These are phyloP conservation scores for Rambutsinella grinnellia DNA, from an alignment of 2,888 invertebrate genomes.

Conservation along the genomic window DNA sequence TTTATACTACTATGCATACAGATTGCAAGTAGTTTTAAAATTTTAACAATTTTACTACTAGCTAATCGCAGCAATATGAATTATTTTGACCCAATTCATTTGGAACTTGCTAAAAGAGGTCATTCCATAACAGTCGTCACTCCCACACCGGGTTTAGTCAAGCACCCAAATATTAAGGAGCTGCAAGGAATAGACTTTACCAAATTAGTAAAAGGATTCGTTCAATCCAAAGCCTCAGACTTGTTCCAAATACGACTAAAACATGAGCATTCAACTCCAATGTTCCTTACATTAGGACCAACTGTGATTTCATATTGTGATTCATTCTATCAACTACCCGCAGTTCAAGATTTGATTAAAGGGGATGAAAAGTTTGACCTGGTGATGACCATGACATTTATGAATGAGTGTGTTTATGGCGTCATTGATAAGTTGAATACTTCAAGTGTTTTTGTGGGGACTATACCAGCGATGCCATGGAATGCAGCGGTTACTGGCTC, in stretches of 20 bases:
- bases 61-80: constrained; percentile 70
- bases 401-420: constrained; percentile 66
- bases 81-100: constrained; percentile 71
- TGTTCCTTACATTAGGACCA: constrained; percentile 1
- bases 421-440: constrained; percentile 66
- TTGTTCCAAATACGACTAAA: constrained; percentile 27
- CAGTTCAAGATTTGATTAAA: constrained; percentile 11
- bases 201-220: constrained; percentile 2
- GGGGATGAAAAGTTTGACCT: constrained; percentile 64
- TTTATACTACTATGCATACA: no score
- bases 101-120: constrained; percentile 72
- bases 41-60: constrained; percentile 12
- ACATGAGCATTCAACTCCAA: constrained; percentile 7
- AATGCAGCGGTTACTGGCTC: constrained; percentile 38
- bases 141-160: constrained; percentile 69
- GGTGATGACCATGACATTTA: constrained; percentile 63
- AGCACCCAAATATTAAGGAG: constrained; percentile 68
- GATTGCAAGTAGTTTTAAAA: constrained; percentile 9
- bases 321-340: constrained; percentile 13
- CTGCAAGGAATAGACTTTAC: constrained; percentile 21
- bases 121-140: constrained; percentile 73
- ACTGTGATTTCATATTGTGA: constrained; percentile 8
- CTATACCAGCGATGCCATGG: constrained; percentile 33
- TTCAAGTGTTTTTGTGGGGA: constrained; percentile 68
- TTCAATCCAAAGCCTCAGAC: background rate